Evolutionary conservation across 2,888 invertebrate species (phyloP), one percentile per base, ranked within the genome.

Genomic region (Scaptodrosophila latifasciaeformis): DNA sequence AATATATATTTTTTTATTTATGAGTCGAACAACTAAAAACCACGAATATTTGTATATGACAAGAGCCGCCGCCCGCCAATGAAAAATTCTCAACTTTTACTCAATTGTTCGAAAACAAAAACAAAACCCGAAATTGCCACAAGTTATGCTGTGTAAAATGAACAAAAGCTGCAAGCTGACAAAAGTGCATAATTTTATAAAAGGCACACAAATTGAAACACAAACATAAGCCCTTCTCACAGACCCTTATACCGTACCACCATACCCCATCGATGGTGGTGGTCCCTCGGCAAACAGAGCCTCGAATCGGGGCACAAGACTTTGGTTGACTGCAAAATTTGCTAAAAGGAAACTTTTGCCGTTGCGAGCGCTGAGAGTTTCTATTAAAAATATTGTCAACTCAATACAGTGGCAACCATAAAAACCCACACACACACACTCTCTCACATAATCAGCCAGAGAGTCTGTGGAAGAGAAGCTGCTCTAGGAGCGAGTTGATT

Each of bases 301-400:
- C 13, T 2, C 34, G 15, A 34, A 35, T 21, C 19, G 27, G 19
- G 19, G 10, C 43, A 67, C 67, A 65, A 59, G 63, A 60, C 59
- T 44, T 47, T 51, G 59, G 59, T 17, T 55, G 45, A 29, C 61
- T 54, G 65, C 54, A 59, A 24, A 64, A 68, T 64, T 68, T 68
- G 69, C 54, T 54, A 68, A 72, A 31, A 60, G 70, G 52, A 72
- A 72, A 77, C 51, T 72, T 72, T 65, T 63, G 54, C 43, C 43
- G 51, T 54, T 54, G 67, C n/a, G n/a, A 60, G 56, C 54, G 61
- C 46, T 54, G 60, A 50, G 63, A 65, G 77, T 77, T 80, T 80
- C 77, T 77, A 80, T 72, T 72, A 72, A 72, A 72, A 80, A 80
- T 77, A 80, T 80, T 80, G 80, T 72, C 74, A 72, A 80, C 78